Evolutionary conservation across 2,888 invertebrate genomes (phyloP), one percentile per base, ranked within the genome.

Genomic region (Catocala nupta): DNA sequence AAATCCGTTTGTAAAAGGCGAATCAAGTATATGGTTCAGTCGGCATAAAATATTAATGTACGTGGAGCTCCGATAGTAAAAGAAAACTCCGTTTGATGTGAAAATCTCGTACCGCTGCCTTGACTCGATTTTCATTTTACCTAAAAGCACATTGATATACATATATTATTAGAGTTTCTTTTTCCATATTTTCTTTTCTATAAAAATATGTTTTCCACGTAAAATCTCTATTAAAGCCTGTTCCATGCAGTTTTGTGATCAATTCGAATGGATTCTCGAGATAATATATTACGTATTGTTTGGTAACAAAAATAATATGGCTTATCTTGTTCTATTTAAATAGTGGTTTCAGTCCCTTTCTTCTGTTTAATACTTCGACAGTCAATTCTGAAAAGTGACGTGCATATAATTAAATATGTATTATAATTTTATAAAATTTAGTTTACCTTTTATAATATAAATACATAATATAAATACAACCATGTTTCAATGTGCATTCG

Each of bases 171-270:
- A 61, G 77, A 81, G 74, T 81, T 78, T 80, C 76, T 77, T 75
- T 49, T 74, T 80, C 70, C 69, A 71, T 72, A 65, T 69, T 71
- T 77, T 73, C 61, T 71, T 61, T 62, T 66, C 59, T 73, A 75
- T 65, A 76, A 78, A 78, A 76, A 77, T 74, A 80, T 77, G 63
- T 56, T 70, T 55, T 77, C 73, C 78, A 83, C 83, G 82, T 81
- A 83, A 84, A 82, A 80, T 78, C 74, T 73, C 82, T 86, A 86
- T 90, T 91, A 91, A 91, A 91, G 91, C 91, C 89, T 78, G 84
- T 84, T 88, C 91, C 91, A 86, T 81, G 90, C 90, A 88, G 70
- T 82, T 84, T 81, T 48, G 68, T 75, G 68, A 74, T 71, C 52
- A 64, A 55, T 59, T 55, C 59, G 65, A 71, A 39, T 75, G 61